Base-by-base conservation (phyloP, 2,888 invertebrate species). In the Priocnemis perturbator region DNA sequence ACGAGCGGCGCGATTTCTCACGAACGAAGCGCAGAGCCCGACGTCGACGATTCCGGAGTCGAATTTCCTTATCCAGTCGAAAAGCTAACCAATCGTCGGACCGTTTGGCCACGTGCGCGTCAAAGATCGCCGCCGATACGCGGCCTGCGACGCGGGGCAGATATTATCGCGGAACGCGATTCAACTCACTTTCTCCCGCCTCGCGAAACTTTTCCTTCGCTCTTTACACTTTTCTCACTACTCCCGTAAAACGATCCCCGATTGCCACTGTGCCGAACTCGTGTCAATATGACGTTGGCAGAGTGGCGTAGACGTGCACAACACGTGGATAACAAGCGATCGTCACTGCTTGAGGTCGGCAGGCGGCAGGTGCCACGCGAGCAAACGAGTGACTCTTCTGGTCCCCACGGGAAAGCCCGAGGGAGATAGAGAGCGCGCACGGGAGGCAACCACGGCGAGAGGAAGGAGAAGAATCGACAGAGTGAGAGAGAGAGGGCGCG, bases 351-450 rank as follows among this genome's bases (percentile, higher is more conserved):
- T 56, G 64, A 56, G 58, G 58, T 57, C 37, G 63, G 56, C 69
- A 69, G 60, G 60, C 37, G 63, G 56, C 69, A 69, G 60, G 60
- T 69, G 60, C 68, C 60, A 60, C 26, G 64, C 60, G 52, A 69
- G 64, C 50, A 17, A 50, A 17, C 0, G 20, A 23, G 58, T 45
- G 59, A 58, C 48, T 60, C 26, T n/a, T 20, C 17, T 37, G 47
- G 20, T 21, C 47, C 48, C n/a, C 37, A 26, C 48, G 26, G 17
- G 3, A 44, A 19, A 52, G 63, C 23, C 7, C 20, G 47, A 48
- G 5, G 44, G 56, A 19, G 20, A 37, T 11, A 57, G n/a, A 57
- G 37, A 5, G 50, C 37, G 44, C 58, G 45, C 58, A 45, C 45
- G 58, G 58, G 58, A 58, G 37, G 37, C 37, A 11, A 37, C 37